Evolutionary conservation across 2,113 vertebrate species (phyloP), one percentile per base, ranked within the genome.

Genomic region (Siphamia tubifer): DNA sequence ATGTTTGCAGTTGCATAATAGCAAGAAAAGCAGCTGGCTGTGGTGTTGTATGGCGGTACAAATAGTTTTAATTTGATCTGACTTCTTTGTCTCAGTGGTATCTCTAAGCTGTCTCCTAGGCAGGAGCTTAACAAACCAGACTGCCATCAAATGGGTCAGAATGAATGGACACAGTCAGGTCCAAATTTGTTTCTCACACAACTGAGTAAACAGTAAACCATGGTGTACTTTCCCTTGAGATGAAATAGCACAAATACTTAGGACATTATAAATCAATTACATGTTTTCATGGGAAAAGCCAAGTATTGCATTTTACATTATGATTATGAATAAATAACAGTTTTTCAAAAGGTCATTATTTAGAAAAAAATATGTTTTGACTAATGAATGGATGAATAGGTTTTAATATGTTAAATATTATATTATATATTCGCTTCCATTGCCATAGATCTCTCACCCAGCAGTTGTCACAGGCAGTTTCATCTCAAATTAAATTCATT

Each of bases 1-100:
- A 90, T 90, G 86, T 87, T 83, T 54, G 71, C 11, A 53, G 77
- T 91, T 91, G 89, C 78, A 54, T 89, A 86, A 92, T 70, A 47
- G 60, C 11, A 28, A 68, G 39, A 24, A 44, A 78, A 62, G 27
- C 35, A 73, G 63, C 60, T 20, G 66, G 71, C 74, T 54, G 70
- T 48, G 39, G 42, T 77, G 79, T 82, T 71, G 47, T 67, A 77
- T 75, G 78, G 75, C 60, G 20, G 68, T 12, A 71, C 77, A 88
- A 71, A 89, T 79, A 55, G 68, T 87, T 90, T 86, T 83, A 74
- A 87, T 90, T 83, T 71, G 74, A 83, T 69, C 30, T 66, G 82
- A 89, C 74, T 70, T 36, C 31, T 69, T 57, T 78, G 76, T 82
- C 80, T 79, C 68, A 34, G 54, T 62, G 54, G 40, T 43, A 30